Conservation (phyloP, 2,888 invertebrate species). For the Plagodis pulveraria region DNA sequence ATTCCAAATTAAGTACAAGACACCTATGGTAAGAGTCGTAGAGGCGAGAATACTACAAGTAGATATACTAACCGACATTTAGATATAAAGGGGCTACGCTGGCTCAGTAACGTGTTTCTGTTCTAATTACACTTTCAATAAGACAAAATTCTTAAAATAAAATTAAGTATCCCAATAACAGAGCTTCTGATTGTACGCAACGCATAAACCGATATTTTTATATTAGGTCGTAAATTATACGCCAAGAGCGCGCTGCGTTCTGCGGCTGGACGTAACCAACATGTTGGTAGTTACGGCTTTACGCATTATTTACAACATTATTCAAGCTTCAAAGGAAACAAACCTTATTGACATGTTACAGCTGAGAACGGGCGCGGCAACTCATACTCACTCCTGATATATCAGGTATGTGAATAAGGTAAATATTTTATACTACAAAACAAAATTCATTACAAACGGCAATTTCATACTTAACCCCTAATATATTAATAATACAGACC, state of each 20-base stretch:
- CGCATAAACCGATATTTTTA: constrained; percentile 47
- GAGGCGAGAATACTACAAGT: too few relatives aligned
- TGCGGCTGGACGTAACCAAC: constrained; percentile 12
- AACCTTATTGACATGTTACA: constrained; percentile 35
- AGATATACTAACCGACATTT: too few relatives aligned
- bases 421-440: too few relatives aligned
- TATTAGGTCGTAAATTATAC: constrained; percentile 56
- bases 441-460: too few relatives aligned
- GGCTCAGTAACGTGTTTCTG: too few relatives aligned
- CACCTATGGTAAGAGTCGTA: too few relatives aligned
- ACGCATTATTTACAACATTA: constrained; percentile 42
- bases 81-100: too few relatives aligned
- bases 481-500: too few relatives aligned
- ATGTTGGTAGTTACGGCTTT: constrained; percentile 19
- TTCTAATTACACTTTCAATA: too few relatives aligned
- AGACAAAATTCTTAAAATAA: background rate
- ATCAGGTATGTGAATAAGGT: too few relatives aligned
- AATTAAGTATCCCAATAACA: constrained; percentile 18
- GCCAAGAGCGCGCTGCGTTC: constrained; percentile 32
- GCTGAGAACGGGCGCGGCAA: constrained; percentile 8
- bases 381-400: background rate
- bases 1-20: too few relatives aligned
- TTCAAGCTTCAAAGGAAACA: constrained; percentile 46
- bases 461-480: too few relatives aligned
- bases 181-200: constrained; percentile 28